Percentiles rank a stretch among this genome's conserved stretches.
Conservation (phyloP, 2,888 invertebrate species). For the Eurytoma californica region DNA sequence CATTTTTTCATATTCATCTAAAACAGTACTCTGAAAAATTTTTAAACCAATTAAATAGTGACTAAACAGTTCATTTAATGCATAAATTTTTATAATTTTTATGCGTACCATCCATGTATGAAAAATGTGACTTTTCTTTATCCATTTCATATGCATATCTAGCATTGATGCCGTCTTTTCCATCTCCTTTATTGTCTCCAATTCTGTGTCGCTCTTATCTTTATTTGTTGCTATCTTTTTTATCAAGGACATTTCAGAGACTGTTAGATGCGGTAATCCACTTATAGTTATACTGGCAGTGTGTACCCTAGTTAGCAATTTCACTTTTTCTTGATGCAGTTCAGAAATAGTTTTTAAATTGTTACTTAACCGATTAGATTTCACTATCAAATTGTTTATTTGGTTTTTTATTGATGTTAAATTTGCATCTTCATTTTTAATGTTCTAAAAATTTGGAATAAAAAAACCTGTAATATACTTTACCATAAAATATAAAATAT, state of each 20-base stretch:
- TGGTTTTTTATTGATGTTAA: constrained; percentile 43
- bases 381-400: constrained; percentile 60
- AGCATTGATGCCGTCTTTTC: constrained; percentile 58
- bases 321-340: constrained; percentile 60
- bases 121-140: constrained; percentile 60
- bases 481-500: neutral
- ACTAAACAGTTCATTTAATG: neutral
- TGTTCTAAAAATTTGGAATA: constrained; percentile 12
- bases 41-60: neutral
- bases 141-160: constrained; percentile 61
- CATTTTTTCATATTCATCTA: constrained; percentile 59
- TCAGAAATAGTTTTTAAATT: constrained; percentile 65
- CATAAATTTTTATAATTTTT: neutral
- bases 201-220: constrained; percentile 49
- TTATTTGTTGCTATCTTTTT: constrained; percentile 60
- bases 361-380: constrained; percentile 59
- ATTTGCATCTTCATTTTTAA: constrained; percentile 35
- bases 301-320: constrained; percentile 62
- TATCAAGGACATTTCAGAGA: constrained; percentile 61
- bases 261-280: constrained; percentile 62
- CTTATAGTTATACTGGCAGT: constrained; percentile 60
- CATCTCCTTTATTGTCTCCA: constrained; percentile 58
- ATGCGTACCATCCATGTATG: constrained; percentile 64
- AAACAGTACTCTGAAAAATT: constrained; percentile 60
- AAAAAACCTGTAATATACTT: constrained; percentile 4